Conservation (phyloP, 2,797 vertebrate species). For the Danio albolineatus region DNA sequence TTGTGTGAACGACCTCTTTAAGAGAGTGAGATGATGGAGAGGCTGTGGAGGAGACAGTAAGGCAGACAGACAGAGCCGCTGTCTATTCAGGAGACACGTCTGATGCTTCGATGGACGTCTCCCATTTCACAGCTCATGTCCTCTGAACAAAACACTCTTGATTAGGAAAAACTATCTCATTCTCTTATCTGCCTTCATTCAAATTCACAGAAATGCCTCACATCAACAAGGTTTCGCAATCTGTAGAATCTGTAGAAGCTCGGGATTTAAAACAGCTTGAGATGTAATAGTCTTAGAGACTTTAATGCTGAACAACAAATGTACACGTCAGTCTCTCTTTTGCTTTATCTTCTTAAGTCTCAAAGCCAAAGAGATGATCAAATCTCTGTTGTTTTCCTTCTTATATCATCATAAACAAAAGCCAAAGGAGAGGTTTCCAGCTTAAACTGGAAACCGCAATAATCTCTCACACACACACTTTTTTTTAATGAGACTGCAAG, state of each 20-base stretch:
- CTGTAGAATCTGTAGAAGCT: not conserved
- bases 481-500: not conserved
- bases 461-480: not conserved
- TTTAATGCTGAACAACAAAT: constrained; percentile 50
- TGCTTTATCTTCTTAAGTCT: constrained; percentile 55
- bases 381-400: not conserved
- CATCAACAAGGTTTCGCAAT: constrained; percentile 3
- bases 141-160: constrained; percentile 17
- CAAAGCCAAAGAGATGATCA: not conserved
- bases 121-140: constrained; percentile 21
- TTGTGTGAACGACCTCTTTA: not conserved
- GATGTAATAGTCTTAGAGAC: constrained; percentile 45
- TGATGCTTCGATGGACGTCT: constrained; percentile 1
- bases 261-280: constrained; percentile 43
- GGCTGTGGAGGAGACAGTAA: too few species aligned
- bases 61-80: not conserved
- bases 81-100: constrained; percentile 16
- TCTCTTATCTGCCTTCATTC: constrained; percentile 11
- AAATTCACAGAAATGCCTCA: not conserved
- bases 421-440: not conserved
- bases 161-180: constrained; percentile 9
- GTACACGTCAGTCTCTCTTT: constrained; percentile 22
- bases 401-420: constrained; percentile 6
- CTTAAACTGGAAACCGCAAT: not conserved
- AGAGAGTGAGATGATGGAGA: not conserved